Evolutionary conservation across 2,113 vertebrate genomes (phyloP).

Genomic region (Trichomycterus rosablanca): DNA sequence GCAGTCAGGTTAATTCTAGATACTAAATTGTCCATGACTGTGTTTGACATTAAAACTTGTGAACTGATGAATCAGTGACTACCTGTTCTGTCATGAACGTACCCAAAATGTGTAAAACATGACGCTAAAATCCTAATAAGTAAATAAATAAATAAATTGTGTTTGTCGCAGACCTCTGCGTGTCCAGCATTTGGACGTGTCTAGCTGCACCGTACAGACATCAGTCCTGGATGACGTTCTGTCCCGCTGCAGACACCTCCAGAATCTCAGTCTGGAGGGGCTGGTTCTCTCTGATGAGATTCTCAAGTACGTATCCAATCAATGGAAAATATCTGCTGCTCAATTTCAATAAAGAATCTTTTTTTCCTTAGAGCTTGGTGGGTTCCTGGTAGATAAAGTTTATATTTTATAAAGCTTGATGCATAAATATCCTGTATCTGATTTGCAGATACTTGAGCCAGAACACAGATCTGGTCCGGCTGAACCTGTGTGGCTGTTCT

Average conservation of each 20-base stretch:
- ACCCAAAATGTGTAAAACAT: no score
- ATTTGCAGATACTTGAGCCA: conserved; percentile 69
- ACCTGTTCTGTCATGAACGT: no score
- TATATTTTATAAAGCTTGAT: no score
- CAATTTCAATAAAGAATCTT: no score
- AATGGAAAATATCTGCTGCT: not conserved
- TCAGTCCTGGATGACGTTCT: conserved; percentile 71
- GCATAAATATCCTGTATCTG: not conserved
- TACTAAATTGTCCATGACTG: no score
- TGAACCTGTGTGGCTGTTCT: conserved; percentile 85
- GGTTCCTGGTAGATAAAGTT: no score
- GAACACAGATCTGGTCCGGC: conserved; percentile 71
- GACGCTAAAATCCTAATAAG: no score
- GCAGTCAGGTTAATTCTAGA: no score
- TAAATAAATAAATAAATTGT: no score
- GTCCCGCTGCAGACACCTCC: conserved; percentile 68
- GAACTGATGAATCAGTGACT: no score
- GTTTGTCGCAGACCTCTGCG: conserved; percentile 68
- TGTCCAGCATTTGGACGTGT: conserved; percentile 82
- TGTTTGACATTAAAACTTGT: no score
- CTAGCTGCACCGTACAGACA: conserved; percentile 72
- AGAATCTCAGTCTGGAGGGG: conserved; percentile 83
- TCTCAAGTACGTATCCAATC: conserved; percentile 60
- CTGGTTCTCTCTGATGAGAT: conserved; percentile 78
- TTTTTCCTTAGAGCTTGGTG: no score